These are phyloP conservation scores for Zootermopsis nevadensis DNA, from an alignment of 2,888 invertebrate species.

Conservation along the genomic window DNA sequence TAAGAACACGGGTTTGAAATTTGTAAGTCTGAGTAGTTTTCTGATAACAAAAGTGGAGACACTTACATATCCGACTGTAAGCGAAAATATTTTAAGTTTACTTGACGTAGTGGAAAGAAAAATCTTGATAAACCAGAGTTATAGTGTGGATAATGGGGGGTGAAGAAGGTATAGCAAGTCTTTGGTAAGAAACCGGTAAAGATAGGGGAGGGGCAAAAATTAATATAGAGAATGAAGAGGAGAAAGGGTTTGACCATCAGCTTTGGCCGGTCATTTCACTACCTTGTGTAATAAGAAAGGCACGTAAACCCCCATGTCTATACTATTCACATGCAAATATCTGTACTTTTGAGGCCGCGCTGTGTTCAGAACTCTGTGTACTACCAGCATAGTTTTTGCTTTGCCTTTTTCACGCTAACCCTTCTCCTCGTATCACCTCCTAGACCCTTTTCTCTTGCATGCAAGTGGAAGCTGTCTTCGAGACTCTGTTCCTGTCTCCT, in stretches of 20 bases:
- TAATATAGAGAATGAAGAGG: background rate
- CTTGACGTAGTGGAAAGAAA: background rate
- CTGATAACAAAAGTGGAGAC: background rate
- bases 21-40: no score
- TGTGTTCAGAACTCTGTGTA: background rate
- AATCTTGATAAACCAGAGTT: background rate
- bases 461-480: constrained; percentile 14
- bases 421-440: constrained; percentile 7
- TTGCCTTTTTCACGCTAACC: constrained; percentile 25
- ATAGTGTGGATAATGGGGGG: background rate
- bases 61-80: background rate
- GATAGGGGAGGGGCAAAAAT: background rate
- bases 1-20: no score
- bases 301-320: background rate
- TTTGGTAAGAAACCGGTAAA: constrained; percentile 16
- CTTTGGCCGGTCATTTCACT: constrained; percentile 31
- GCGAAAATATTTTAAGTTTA: background rate
- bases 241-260: constrained; percentile 36
- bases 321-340: constrained; percentile 22
- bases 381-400: constrained; percentile 13
- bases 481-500: background rate
- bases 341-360: constrained; percentile 1
- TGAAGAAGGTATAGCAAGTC: background rate
- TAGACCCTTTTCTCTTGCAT: background rate
- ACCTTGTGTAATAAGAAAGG: constrained; percentile 4